Evolutionary conservation across 2,888 invertebrate species (phyloP), one percentile per base, ranked within the genome.

Genomic region (Autographa pulchrina): DNA sequence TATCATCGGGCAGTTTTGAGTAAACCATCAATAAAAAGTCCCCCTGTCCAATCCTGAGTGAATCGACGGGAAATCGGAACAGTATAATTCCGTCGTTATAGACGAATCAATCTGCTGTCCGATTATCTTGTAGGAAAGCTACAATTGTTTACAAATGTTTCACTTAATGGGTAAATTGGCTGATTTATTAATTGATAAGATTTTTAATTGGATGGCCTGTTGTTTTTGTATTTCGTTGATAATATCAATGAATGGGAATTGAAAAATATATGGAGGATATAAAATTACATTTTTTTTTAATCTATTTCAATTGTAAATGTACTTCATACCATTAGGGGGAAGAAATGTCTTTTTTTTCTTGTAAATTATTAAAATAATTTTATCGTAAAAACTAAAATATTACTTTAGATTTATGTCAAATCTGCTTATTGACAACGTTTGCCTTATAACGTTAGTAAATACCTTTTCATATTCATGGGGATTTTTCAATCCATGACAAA

Each of bases 1-100:
- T 86, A 87, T 88, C 85, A 78, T 82, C 83, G 82, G 80, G 87
- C 84, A 86, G 82, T 88, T 88, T 88, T 80, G 80, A 89, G 86
- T 82, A 84, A 86, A 85, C 85, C 82, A 88, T 90, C 88, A 86
- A 88, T 88, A 86, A 76, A 70, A 60, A 66, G 35, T 48, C 70
- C 79, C 81, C 78, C 63, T 38, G 65, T 80, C 76, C 75, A 64
- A 61, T 74, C 56, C 67, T 65, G 71, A 85, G 81, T 82, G 86
- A 85, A 85, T 85, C 86, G 88, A 82, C 82, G 80, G 74, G 85
- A 85, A 68, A 72, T 67, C 63, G 68, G 70, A 69, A 76, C 85
- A 68, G 77, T 68, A 78, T 83, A 88, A 88, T 85, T 83, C 81
- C 72, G 58, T 81, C 84, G 77, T 85, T 83, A 70, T 67, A 74